Evolutionary conservation across 2,797 vertebrate genomes (phyloP).

Genomic region (Triplophysa bombifrons): DNA sequence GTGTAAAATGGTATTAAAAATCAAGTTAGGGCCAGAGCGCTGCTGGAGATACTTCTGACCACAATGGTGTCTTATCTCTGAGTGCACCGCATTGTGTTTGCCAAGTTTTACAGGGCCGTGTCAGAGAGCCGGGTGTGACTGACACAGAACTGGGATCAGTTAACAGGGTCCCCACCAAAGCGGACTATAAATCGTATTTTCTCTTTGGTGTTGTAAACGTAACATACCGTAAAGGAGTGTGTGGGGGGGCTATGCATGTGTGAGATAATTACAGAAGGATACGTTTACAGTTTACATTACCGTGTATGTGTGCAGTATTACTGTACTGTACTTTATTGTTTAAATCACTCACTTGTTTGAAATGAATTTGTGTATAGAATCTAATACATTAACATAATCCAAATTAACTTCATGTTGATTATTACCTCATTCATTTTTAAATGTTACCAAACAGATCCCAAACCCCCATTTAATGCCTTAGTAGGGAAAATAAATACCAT

Average conservation of each 20-base stretch:
- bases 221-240: constrained; percentile 26
- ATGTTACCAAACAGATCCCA: no score
- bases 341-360: neutral
- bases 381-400: neutral
- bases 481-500: no score
- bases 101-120: constrained; percentile 52
- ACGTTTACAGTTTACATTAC: neutral
- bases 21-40: constrained; percentile 24
- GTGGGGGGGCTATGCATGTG: constrained; percentile 7
- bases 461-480: no score
- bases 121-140: constrained; percentile 50
- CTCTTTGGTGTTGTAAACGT: constrained; percentile 20
- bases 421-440: neutral
- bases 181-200: constrained; percentile 52
- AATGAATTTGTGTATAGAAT: neutral
- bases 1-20: constrained; percentile 44
- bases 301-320: neutral
- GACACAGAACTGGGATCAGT: constrained; percentile 55
- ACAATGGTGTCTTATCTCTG: constrained; percentile 39
- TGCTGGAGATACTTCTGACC: constrained; percentile 23
- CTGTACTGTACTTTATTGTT: constrained; percentile 2
- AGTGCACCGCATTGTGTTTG: constrained; percentile 46
- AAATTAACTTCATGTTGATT: neutral
- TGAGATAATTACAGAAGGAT: constrained; percentile 1
- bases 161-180: constrained; percentile 49